phyloP scores from a whole-genome alignment of 2,113 vertebrate species.

The Cettia cetti region DNA sequence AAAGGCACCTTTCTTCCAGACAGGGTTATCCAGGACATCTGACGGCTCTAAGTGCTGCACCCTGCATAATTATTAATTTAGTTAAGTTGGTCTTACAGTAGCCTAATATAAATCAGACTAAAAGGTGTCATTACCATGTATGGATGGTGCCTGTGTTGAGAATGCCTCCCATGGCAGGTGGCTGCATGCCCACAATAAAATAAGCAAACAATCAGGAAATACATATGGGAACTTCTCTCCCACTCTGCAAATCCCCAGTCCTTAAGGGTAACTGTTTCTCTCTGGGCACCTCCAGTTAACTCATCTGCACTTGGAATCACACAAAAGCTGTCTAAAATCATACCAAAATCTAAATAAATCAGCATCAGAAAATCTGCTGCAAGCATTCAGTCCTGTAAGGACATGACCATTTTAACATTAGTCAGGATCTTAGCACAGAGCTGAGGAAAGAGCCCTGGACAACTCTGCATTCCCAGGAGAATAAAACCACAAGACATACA shows the following conservation, averaged over 20 bases:
- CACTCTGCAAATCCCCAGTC: background rate
- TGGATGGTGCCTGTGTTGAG: background rate
- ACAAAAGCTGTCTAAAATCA: background rate
- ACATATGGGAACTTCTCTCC: background rate
- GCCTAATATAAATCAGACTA: background rate
- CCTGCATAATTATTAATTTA: background rate
- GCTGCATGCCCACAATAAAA: background rate
- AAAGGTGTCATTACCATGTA: background rate
- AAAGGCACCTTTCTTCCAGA: background rate
- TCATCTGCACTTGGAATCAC: background rate
- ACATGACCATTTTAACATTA: background rate
- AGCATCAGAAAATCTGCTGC: background rate
- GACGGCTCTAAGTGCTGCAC: background rate
- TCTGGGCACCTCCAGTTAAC: background rate
- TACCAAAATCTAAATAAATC: conserved; percentile 25
- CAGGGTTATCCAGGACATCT: background rate
- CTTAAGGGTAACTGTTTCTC: background rate
- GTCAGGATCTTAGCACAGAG: background rate
- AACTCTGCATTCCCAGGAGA: background rate
- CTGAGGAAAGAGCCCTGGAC: background rate
- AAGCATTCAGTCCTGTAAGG: background rate
- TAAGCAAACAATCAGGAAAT: conserved; percentile 6
- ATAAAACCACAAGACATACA: background rate
- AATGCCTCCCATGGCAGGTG: background rate
- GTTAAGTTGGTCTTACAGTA: background rate